Percentiles rank a stretch among this genome's conserved stretches.
Evolutionary conservation across 1,140 invertebrate genomes (phyloP).

Genomic region (Mizuhopecten yessoensis): DNA sequence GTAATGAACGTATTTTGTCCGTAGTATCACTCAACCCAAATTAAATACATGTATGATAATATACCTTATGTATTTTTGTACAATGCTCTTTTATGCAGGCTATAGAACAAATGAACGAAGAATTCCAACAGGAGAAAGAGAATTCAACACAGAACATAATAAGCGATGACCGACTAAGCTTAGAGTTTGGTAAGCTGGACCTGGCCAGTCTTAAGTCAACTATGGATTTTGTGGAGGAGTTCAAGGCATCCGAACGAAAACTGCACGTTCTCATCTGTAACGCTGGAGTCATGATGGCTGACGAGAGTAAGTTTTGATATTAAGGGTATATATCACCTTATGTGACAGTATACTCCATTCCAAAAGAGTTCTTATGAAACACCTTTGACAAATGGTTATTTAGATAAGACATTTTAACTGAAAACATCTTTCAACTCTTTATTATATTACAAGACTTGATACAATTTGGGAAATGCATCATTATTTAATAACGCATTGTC

Average conservation of each 20-base stretch:
- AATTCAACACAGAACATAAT: constrained; percentile 42
- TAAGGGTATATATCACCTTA: too few species aligned
- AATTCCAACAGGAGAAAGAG: constrained; percentile 59
- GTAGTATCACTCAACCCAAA: too few species aligned
- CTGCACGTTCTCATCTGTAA: constrained; percentile 87
- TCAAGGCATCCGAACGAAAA: constrained; percentile 86
- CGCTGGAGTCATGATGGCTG: constrained; percentile 62
- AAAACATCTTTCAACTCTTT: too few species aligned
- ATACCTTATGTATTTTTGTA: not conserved
- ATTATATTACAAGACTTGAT: too few species aligned
- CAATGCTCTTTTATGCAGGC: constrained; percentile 47
- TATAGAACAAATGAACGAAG: constrained; percentile 58
- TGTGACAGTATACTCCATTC: too few species aligned
- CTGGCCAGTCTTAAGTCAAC: constrained; percentile 69
- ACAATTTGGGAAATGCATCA: too few species aligned
- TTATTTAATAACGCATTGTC: too few species aligned
- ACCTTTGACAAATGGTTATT: too few species aligned
- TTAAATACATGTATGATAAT: not conserved
- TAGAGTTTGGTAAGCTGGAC: constrained; percentile 68
- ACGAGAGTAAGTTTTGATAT: not conserved
- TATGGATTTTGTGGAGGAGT: constrained; percentile 70
- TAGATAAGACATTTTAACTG: too few species aligned
- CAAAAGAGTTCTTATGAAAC: too few species aligned
- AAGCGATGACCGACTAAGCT: constrained; percentile 39
- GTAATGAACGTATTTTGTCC: too few species aligned